These are phyloP conservation scores for Lepus townsendii DNA, from an alignment of 2,797 vertebrate species.

Conservation along the genomic window DNA sequence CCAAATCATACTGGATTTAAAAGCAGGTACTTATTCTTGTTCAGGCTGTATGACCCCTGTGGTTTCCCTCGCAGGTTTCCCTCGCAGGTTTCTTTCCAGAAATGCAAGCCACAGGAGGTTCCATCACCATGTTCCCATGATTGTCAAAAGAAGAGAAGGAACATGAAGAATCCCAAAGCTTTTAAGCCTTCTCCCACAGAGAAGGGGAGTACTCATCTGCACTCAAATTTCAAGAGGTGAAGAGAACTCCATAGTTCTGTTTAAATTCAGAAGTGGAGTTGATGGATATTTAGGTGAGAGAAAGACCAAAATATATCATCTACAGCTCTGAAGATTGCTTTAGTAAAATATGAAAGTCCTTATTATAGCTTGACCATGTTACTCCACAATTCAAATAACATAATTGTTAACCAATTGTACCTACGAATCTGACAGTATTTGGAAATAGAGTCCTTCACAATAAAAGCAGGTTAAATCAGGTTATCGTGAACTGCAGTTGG, in stretches of 20 bases:
- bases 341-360: background rate
- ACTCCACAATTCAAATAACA: background rate
- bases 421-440: background rate
- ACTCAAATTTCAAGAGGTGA: background rate
- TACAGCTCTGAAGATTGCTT: background rate
- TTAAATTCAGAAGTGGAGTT: background rate
- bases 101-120: background rate
- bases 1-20: background rate
- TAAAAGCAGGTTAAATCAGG: background rate
- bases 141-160: background rate
- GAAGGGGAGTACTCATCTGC: background rate
- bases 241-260: background rate
- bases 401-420: background rate
- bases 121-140: background rate
- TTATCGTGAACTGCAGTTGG: background rate
- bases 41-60: background rate
- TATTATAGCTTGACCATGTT: background rate
- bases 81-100: background rate
- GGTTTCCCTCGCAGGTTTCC: background rate
- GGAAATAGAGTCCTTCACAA: background rate
- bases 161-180: fast-evolving
- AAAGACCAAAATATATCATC: background rate
- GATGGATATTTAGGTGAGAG: background rate
- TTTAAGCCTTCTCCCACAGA: background rate
- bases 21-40: background rate